These are phyloP conservation scores for Apamea sordens DNA, from an alignment of 2,888 invertebrate species.

Conservation along the genomic window DNA sequence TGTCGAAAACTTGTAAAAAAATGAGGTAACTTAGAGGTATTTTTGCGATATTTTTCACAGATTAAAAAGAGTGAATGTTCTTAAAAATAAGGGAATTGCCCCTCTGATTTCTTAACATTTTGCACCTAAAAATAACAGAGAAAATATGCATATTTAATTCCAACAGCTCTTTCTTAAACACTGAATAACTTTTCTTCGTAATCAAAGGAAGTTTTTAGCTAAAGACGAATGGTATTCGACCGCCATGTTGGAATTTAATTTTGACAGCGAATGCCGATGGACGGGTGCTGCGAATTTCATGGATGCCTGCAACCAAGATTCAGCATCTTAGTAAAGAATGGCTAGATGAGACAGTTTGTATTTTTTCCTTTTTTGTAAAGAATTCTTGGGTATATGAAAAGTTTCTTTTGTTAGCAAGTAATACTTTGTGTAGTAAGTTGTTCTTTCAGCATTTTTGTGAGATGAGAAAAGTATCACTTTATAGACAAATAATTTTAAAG, in stretches of 20 bases:
- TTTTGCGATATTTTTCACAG: too few species aligned
- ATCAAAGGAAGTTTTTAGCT: slow-evolving; percentile 43
- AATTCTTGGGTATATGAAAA: slow-evolving; percentile 12
- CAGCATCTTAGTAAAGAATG: slow-evolving; percentile 31
- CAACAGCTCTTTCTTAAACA: background rate
- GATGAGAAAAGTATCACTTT: background rate
- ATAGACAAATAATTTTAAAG: background rate
- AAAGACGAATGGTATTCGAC: slow-evolving; percentile 37
- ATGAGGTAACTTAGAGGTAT: too few species aligned
- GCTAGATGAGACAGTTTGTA: slow-evolving; percentile 48
- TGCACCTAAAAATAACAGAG: background rate
- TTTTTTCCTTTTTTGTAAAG: slow-evolving; percentile 9
- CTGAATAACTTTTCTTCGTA: slow-evolving; percentile 34
- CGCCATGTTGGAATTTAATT: slow-evolving; percentile 63
- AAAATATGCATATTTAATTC: background rate
- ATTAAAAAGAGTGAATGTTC: background rate
- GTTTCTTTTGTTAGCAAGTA: slow-evolving; percentile 23
- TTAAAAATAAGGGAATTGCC: too few species aligned
- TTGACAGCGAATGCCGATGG: slow-evolving; percentile 62
- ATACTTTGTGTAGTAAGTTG: background rate
- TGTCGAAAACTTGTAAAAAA: too few species aligned
- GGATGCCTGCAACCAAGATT: slow-evolving; percentile 67
- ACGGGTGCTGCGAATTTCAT: slow-evolving; percentile 69
- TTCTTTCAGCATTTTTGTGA: slow-evolving; percentile 4
- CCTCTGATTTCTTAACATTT: background rate